A percentile compares a stretch with the other conserved stretches of the same genome.
Evolutionary conservation across 1,140 invertebrate genomes (phyloP).

Genomic region (Papilio polytes): DNA sequence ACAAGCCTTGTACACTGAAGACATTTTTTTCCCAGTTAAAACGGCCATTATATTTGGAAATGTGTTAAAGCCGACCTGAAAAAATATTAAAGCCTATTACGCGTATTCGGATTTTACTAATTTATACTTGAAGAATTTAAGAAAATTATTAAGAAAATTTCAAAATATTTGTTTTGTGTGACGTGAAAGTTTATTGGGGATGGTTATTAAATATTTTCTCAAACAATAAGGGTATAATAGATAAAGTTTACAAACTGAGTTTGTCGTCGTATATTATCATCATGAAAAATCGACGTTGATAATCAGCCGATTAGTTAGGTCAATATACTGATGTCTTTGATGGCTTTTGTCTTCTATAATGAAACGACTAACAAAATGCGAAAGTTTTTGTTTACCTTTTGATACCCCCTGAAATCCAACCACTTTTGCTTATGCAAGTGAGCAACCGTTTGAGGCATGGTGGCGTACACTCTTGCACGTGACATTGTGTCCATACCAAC

Average conservation of each 20-base stretch:
- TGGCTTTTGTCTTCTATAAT: not conserved
- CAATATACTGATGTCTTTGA: not conserved
- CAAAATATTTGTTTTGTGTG: too few species aligned
- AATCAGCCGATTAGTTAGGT: not conserved
- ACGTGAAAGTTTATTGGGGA: too few species aligned
- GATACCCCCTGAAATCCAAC: conserved; percentile 82
- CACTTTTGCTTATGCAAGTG: conserved; percentile 86
- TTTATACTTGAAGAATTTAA: too few species aligned
- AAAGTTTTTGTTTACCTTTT: conserved; percentile 71
- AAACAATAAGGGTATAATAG: too few species aligned
- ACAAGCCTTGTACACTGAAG: conserved; percentile 76
- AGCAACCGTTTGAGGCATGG: conserved; percentile 89
- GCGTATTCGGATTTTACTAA: too few species aligned
- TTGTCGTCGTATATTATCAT: not conserved
- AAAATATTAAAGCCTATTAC: not conserved
- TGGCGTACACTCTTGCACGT: conserved; percentile 89
- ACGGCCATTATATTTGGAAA: conserved; percentile 93
- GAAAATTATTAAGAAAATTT: too few species aligned
- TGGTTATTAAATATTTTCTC: too few species aligned
- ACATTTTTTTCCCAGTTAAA: conserved; percentile 86
- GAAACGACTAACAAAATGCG: not conserved
- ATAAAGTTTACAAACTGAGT: not conserved
- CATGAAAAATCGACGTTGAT: not conserved
- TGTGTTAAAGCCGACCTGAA: conserved; percentile 90
- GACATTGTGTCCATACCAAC: conserved; percentile 94